Evolutionary conservation across 2,888 invertebrate species (phyloP).

Genomic region (Mechanitis mazaeus): DNA sequence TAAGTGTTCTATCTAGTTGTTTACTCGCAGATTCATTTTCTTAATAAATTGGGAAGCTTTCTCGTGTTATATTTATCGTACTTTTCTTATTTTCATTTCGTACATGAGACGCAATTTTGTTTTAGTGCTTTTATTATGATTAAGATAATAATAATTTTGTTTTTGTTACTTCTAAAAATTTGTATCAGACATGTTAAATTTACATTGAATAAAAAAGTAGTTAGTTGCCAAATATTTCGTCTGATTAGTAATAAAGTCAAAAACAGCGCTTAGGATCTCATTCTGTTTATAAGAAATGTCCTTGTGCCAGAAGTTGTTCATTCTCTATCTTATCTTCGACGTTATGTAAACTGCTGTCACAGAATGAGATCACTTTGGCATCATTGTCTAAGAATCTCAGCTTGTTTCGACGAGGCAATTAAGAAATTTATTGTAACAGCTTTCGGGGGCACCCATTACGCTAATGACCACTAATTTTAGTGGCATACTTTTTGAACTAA

Average conservation of each 20-base stretch:
- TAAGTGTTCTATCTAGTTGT: conserved; percentile 25
- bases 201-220: too few species aligned
- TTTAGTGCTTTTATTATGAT: conserved; percentile 4
- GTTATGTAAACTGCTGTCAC: conserved; percentile 26
- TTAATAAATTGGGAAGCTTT: conserved; percentile 26
- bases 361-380: conserved; percentile 63
- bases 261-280: too few species aligned
- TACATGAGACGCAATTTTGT: conserved; percentile 11
- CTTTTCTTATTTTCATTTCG: conserved; percentile 20
- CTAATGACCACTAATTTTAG: conserved; percentile 64
- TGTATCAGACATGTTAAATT: too few species aligned
- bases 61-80: conserved; percentile 21
- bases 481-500: conserved; percentile 29
- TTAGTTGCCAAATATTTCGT: too few species aligned
- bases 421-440: conserved; percentile 69
- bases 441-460: conserved; percentile 64
- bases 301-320: conserved; percentile 16
- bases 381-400: conserved; percentile 66
- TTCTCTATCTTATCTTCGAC: conserved; percentile 21
- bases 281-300: conserved; percentile 3
- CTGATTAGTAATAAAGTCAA: too few species aligned
- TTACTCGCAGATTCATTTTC: conserved; percentile 27
- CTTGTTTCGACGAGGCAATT: conserved; percentile 59
- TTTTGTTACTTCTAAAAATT: background rate
- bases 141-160: background rate